Percentiles rank a stretch among this genome's conserved stretches.
These are phyloP conservation scores for Plebejus melissa DNA, from an alignment of 2,888 invertebrate species.

Conservation along the genomic window DNA sequence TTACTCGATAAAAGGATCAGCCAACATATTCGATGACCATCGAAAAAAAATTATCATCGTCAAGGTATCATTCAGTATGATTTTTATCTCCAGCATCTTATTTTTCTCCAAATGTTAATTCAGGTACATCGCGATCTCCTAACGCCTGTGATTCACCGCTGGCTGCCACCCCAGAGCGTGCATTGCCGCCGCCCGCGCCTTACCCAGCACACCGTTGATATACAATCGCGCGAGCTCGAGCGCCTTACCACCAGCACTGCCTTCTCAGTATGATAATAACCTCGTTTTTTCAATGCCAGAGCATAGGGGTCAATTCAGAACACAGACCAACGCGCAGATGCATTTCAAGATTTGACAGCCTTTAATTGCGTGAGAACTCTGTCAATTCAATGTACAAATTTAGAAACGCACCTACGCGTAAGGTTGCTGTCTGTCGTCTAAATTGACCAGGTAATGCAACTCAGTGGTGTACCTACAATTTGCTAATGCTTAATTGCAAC, in stretches of 20 bases:
- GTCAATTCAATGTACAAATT: no score
- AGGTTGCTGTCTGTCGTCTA: no score
- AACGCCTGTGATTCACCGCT: conserved; percentile 80
- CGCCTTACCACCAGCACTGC: conserved; percentile 43
- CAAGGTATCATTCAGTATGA: not conserved
- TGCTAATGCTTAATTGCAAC: no score
- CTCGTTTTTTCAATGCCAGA: no score
- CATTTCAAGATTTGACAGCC: no score
- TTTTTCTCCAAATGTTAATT: not conserved
- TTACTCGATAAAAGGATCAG: not conserved
- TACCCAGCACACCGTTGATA: conserved; percentile 59
- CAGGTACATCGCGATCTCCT: conserved; percentile 80
- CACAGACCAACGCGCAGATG: no score
- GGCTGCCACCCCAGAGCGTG: conserved; percentile 65
- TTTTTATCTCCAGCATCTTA: not conserved
- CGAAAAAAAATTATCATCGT: no score
- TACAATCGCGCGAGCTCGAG: conserved; percentile 55
- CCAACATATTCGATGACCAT: not conserved
- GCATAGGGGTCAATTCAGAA: no score
- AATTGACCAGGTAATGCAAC: no score
- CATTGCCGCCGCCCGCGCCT: conserved; percentile 60
- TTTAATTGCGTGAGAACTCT: no score
- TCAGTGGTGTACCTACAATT: no score
- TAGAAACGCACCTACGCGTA: no score
- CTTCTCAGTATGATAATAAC: conserved; percentile 43